phyloP scores from a whole-genome alignment of 1,140 invertebrate species.

The Ctenoplectra terminalis region DNA sequence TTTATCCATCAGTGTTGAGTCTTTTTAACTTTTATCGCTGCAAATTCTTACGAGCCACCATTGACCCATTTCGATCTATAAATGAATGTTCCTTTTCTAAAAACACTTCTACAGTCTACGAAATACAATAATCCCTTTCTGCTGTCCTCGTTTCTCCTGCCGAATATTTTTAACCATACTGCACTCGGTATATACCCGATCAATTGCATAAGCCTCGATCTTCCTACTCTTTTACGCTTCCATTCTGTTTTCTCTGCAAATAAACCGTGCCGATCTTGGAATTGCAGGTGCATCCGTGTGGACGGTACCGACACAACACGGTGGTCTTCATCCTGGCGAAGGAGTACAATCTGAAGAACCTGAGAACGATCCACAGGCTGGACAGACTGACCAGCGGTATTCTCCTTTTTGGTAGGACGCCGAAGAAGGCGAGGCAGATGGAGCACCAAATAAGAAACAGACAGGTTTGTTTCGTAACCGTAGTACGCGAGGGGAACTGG shows the following conservation, averaged over 20 bases:
- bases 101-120: neutral
- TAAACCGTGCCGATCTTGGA: constrained; percentile 21
- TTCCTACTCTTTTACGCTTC: neutral
- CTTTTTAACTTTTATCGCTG: too few relatives aligned
- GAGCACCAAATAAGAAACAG: constrained; percentile 96
- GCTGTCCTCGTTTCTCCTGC: neutral
- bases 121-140: neutral
- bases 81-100: neutral
- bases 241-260: neutral
- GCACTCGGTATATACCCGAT: neutral
- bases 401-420: constrained; percentile 95
- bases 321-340: constrained; percentile 98
- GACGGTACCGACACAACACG: constrained; percentile 97
- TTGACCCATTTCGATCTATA: too few relatives aligned
- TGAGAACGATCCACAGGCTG: constrained; percentile 95
- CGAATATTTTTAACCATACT: neutral
- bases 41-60: too few relatives aligned
- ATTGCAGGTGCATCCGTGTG: constrained; percentile 96
- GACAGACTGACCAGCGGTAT: constrained; percentile 97
- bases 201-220: neutral
- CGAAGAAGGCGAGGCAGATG: constrained; percentile 95
- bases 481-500: constrained; percentile 7
- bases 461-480: constrained; percentile 76
- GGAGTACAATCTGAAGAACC: constrained; percentile 96
- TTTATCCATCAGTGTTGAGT: too few relatives aligned